These are phyloP conservation scores for Dendroctonus ponderosae DNA, from an alignment of 1,140 invertebrate genomes.

Conservation along the genomic window DNA sequence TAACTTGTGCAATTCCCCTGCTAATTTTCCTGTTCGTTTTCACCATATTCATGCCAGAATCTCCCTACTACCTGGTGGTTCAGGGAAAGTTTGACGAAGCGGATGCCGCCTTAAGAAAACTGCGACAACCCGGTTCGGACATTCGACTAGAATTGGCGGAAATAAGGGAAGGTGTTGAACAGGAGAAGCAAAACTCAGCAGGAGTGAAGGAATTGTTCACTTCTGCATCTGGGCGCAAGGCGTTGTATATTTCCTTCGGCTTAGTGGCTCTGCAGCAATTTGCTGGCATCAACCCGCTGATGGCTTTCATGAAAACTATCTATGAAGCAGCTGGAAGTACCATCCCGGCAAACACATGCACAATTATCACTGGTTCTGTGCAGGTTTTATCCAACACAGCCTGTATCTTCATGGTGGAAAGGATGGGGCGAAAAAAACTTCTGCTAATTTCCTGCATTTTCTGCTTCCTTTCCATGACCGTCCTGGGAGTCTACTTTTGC, in stretches of 20 bases:
- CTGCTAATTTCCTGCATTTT: conserved; percentile 62
- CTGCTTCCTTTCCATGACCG: conserved; percentile 35
- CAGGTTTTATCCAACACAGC: conserved; percentile 71
- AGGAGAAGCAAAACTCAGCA: conserved; percentile 43
- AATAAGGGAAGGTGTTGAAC: conserved; percentile 24
- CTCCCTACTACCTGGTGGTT: conserved; percentile 69
- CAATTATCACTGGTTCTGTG: conserved; percentile 77
- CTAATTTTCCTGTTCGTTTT: conserved; percentile 57
- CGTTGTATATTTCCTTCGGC: conserved; percentile 70
- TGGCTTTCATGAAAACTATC: conserved; percentile 76
- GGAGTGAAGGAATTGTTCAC: conserved; percentile 30
- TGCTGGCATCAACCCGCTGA: conserved; percentile 81
- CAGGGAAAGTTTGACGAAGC: conserved; percentile 61
- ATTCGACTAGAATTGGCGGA: conserved; percentile 25
- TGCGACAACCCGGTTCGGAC: conserved; percentile 57
- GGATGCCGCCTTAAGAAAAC: conserved; percentile 58
- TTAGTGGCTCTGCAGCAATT: conserved; percentile 86
- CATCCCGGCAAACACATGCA: conserved; percentile 56
- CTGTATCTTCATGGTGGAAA: conserved; percentile 72
- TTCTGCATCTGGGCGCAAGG: conserved; percentile 59
- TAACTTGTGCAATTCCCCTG: conserved; percentile 53
- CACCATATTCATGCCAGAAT: conserved; percentile 63
- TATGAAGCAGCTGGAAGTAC: conserved; percentile 65
- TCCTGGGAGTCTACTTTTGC: conserved; percentile 44
- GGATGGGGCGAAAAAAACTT: conserved; percentile 68